Base-by-base conservation (phyloP, 2,888 invertebrate genomes). In the Drosophila cognata region DNA sequence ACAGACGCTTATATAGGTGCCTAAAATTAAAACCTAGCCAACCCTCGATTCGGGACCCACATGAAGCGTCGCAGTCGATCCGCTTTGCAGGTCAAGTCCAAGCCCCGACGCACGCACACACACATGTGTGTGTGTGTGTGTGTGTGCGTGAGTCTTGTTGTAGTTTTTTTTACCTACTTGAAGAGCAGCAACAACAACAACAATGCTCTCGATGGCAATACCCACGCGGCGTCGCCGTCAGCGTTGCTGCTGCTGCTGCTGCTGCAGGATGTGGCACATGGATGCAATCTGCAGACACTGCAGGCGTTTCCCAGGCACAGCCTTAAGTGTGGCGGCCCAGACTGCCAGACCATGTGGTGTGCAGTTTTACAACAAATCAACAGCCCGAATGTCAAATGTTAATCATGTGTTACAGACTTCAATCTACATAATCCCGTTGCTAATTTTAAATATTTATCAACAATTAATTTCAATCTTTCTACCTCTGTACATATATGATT, bases 241-340 rank as follows among this genome's bases (percentile, higher is more conserved):
- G 16, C 52, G 51, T 59, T 50, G 28, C 16, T 41, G n/a, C 13
- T 29, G 38, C 4, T 56, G 63, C 52, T 64, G 74, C 61, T 64
- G 76, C 61, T 46, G 74, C 84, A 81, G 84, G 88, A 91, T 91
- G 88, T 88, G 91, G 91, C 92, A 92, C 89, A 91, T 92, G 92
- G 91, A 87, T 76, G 88, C 92, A 92, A 92, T 88, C 84, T 92
- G 92, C 91, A 83, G 80, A 38, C 73, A 71, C 67, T 76, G 72
- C 83, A 87, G 82, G 88, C 87, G 88, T 74, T 82, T 89, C 85
- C 81, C 83, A 88, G 80, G 75, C 75, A 70, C 63, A 48, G 78
- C 79, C 86, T 52, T 77, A 89, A 88, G 85, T 87, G 88, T 82
- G 82, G 51, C 84, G 74, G 56, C 59, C 28, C 58, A 36, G 43